Evolutionary conservation across 2,888 invertebrate species (phyloP).

Genomic region (Drosophila mercatorum): DNA sequence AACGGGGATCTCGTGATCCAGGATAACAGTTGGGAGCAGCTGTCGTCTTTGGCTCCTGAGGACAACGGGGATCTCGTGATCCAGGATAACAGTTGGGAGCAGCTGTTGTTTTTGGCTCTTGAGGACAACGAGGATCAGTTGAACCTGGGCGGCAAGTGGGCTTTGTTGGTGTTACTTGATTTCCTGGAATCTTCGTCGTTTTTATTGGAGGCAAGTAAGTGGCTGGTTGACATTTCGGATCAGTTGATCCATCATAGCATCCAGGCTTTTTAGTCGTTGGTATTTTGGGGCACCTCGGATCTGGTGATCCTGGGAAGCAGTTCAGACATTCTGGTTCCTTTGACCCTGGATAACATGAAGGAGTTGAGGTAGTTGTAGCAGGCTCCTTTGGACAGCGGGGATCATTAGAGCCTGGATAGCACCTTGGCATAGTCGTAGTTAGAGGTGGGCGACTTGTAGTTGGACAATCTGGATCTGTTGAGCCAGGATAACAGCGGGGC

Average conservation of each 20-base stretch:
- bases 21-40: conserved; percentile 7
- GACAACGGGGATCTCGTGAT: conserved; percentile 31
- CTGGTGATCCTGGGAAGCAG: conserved; percentile 83
- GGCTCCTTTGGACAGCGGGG: conserved; percentile 35
- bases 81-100: background rate
- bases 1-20: conserved; percentile 32
- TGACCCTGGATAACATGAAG: conserved; percentile 64
- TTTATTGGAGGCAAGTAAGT: conserved; percentile 51
- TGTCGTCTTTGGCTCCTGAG: background rate
- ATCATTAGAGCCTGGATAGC: conserved; percentile 84
- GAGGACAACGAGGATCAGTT: conserved; percentile 31
- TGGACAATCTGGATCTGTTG: conserved; percentile 28
- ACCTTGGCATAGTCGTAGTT: conserved; percentile 29
- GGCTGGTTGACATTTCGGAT: conserved; percentile 66
- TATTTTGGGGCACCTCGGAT: conserved; percentile 46
- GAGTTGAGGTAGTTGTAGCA: conserved; percentile 13
- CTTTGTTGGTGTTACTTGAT: conserved; percentile 22
- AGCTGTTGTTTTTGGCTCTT: too few relatives aligned
- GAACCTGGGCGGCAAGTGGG: conserved; percentile 34
- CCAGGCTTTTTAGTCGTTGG: conserved; percentile 48
- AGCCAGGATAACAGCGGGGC: conserved; percentile 20
- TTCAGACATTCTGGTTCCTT: conserved; percentile 71
- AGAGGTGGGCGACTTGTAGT: conserved; percentile 16
- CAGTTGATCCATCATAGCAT: conserved; percentile 83
- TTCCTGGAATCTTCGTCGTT: conserved; percentile 33